Base-by-base conservation (phyloP, 1,140 invertebrate species). In the Lerema accius region DNA sequence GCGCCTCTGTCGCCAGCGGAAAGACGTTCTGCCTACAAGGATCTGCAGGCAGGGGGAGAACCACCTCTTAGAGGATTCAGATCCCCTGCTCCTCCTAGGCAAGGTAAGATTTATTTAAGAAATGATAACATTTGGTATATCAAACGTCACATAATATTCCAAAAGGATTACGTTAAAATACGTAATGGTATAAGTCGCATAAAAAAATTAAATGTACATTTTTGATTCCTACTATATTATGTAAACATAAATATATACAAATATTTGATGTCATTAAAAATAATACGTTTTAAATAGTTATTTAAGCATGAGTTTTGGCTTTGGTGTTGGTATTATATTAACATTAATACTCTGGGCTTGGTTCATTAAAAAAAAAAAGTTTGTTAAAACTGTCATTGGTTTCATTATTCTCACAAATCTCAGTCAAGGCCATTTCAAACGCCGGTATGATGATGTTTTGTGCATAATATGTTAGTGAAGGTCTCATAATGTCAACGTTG, bases 1-100 rank as follows among this genome's bases (percentile, higher is more conserved):
- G 94, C 93, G 67, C 94, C 94, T 4, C 78, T 96, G 14, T 96
- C 95, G 63, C 96, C 96, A 0, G 92, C 94, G 3, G 95, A 98
- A 75, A 94, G 97, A 72, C 93, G 94, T 65, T 93, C 95, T 60
- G 94, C 95, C 7, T 99, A 99, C 84, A 95, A 95, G 82, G 94
- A 97, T 19, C 91, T 98, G 13, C 95, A 97, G 70, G 95, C 95
- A 64, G 98, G 98, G 3, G 97, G 97, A 1, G 97, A 99, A 91
- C 96, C 97, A 0, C 97, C 97, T 3, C 92, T 98, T 4, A 94
- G 96, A 73, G 97, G 97, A 42, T 93, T 98, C 71, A 92, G 97
- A 15, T 98, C 98, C 86, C 94, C 95, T 35, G 96, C 96, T 10
- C 98, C 97, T 3, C 83, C 77, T 2, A 76, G 84, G 68, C 79